Evolutionary conservation across 2,797 vertebrate genomes (phyloP), one percentile per base, ranked within the genome.

Genomic region (Malurus leucopterus): DNA sequence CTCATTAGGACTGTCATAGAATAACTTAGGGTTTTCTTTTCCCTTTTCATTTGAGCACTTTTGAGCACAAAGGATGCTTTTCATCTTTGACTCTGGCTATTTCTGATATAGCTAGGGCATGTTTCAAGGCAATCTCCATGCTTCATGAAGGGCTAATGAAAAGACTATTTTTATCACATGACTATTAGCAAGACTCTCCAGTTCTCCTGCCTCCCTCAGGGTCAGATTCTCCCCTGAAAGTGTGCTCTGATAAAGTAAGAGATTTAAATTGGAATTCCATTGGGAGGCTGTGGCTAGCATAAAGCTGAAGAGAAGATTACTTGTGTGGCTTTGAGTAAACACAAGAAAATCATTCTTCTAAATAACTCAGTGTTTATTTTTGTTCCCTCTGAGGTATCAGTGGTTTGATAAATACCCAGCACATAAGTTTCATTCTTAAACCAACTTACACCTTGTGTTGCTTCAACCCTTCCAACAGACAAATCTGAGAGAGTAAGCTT

Each of bases 81-180:
- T 82, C 20, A 91, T 79, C 90, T 76, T 64, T 32, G 26, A 27
- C 41, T 90, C 1, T 36, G 2, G 61, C 46, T 84, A 53, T 71
- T 91, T 86, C 84, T 86, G 54, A 79, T 63, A 65, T 40, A 79
- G 64, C 19, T 70, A 70, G 46, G 61, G 27, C 41, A 79, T n/a
- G 20, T 86, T 91, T 94, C 61, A 93, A 86, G 71, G 34, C 43
- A 90, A 70, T 86, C 75, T 84, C 57, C 0, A 0, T 23, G 15
- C 40, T 86, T 82, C 50, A 34, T 32, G 57, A 80, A 62, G 71
- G 27, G 59, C 46, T 91, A 91, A 86, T 82, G 81, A 91, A 92
- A 92, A 88, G 57, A 49, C 68, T 79, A 32, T 86, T 88, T 93
- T 92, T 79, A 88, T 70, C 64, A 75, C 21, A 91, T 67, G 29